Conservation (phyloP, 2,113 vertebrate species). For the Tretioscincus oriximinensis region DNA sequence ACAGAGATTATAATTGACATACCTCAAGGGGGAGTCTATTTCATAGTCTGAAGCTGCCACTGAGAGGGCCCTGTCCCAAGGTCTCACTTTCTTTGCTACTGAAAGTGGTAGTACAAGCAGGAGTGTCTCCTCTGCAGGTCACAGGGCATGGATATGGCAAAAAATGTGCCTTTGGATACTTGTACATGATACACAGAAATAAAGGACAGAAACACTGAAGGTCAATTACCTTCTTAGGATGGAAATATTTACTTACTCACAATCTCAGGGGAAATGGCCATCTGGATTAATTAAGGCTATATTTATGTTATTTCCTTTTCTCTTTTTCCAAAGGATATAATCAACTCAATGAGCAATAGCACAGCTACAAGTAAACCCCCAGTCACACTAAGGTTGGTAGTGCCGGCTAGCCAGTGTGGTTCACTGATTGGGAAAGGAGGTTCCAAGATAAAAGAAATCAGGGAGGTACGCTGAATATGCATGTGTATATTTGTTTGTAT, state of each 20-base stretch:
- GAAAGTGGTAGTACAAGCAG: no score
- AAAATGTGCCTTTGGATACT: no score
- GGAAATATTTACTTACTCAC: neutral
- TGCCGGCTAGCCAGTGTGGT: conserved; percentile 94
- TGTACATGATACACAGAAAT: no score
- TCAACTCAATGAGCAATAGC: conserved; percentile 98
- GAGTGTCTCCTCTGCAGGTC: no score
- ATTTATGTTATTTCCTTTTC: conserved; percentile 3
- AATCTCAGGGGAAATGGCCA: neutral
- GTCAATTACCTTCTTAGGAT: neutral
- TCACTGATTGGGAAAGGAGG: conserved; percentile 97
- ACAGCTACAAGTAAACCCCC: conserved; percentile 95
- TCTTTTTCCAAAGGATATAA: conserved; percentile 85
- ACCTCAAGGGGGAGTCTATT: no score
- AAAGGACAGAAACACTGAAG: no score
- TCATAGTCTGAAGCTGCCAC: no score
- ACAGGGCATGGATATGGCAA: no score
- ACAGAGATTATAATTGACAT: no score
- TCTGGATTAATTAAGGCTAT: neutral
- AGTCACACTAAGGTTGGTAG: conserved; percentile 89
- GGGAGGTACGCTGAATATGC: conserved; percentile 80
- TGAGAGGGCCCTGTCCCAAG: no score
- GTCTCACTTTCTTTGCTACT: no score
- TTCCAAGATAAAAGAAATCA: conserved; percentile 98
- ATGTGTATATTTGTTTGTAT: no score